phyloP scores from a whole-genome alignment of 2,888 invertebrate species.

The Ophion ellenae region DNA sequence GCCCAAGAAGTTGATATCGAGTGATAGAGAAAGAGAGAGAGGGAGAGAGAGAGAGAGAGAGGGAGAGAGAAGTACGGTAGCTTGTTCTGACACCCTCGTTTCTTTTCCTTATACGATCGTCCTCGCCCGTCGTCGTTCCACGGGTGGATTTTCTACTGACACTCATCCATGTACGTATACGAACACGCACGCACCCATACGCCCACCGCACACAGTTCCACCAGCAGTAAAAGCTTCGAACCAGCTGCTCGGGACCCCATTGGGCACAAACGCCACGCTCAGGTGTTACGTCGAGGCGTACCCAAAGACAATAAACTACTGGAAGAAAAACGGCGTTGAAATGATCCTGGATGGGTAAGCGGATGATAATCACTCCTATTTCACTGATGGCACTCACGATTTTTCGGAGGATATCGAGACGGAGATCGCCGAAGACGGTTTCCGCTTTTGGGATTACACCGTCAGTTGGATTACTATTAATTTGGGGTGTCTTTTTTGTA shows the following conservation, averaged over 20 bases:
- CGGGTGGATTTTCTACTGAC: slow-evolving; percentile 30
- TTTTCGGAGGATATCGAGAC: too few species aligned
- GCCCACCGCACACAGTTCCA: slow-evolving; percentile 87
- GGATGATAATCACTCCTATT: slow-evolving; percentile 58
- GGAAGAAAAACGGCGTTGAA: slow-evolving; percentile 88
- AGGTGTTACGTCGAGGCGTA: slow-evolving; percentile 95
- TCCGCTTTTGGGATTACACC: too few species aligned
- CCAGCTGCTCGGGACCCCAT: slow-evolving; percentile 93
- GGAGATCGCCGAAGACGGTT: too few species aligned
- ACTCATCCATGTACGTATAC: slow-evolving; percentile 44
- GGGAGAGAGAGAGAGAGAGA: too few species aligned
- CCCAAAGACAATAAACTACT: slow-evolving; percentile 91
- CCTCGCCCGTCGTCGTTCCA: slow-evolving; percentile 20
- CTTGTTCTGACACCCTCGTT: slow-evolving; percentile 67
- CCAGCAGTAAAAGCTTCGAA: slow-evolving; percentile 95
- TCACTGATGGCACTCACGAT: background rate
- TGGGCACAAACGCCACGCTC: slow-evolving; percentile 93
- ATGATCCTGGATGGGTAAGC: slow-evolving; percentile 80
- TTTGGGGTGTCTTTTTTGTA: too few species aligned
- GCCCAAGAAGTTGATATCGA: slow-evolving; percentile 56
- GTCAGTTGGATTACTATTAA: too few species aligned
- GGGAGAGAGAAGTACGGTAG: slow-evolving; percentile 20
- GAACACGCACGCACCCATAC: slow-evolving; percentile 14
- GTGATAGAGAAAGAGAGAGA: slow-evolving; percentile 35
- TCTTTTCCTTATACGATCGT: slow-evolving; percentile 65